phyloP scores from a whole-genome alignment of 2,113 vertebrate species.

The Micronycteris hirsuta region DNA sequence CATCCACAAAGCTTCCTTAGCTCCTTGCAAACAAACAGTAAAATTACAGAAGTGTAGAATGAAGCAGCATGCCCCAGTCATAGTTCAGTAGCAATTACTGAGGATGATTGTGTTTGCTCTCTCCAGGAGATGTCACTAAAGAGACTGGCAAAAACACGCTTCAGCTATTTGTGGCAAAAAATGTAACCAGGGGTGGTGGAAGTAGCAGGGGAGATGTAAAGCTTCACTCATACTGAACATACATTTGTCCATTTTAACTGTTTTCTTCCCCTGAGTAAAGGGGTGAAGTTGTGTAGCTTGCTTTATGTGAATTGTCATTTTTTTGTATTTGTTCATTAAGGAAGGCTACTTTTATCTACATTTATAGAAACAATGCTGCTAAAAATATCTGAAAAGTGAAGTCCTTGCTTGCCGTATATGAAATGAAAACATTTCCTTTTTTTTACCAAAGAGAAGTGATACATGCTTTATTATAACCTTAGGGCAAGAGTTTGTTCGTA shows the following conservation, averaged over 20 bases:
- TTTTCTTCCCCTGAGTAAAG: not conserved
- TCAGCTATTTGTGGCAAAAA: conserved; percentile 43
- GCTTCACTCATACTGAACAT: conserved; percentile 47
- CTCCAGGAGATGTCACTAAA: conserved; percentile 74
- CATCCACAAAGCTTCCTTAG: conserved; percentile 33
- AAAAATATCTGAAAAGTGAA: not conserved
- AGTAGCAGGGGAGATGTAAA: not conserved
- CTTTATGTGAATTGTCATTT: conserved; percentile 22
- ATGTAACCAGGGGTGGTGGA: not conserved
- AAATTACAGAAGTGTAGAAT: not conserved
- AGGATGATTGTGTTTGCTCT: conserved; percentile 45
- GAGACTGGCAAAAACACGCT: conserved; percentile 35
- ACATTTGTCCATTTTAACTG: conserved; percentile 41
- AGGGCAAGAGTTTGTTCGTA: conserved; percentile 18
- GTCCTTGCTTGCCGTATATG: not conserved
- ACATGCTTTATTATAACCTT: conserved; percentile 2
- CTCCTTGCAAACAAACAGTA: conserved; percentile 19
- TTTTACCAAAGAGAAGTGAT: not conserved
- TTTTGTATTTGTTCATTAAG: conserved; percentile 51
- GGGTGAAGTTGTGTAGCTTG: not conserved
- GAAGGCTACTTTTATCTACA: conserved; percentile 47
- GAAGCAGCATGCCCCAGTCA: not conserved
- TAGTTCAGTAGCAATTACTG: conserved; percentile 47
- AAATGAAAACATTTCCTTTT: not conserved
- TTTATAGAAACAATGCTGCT: not conserved